Evolutionary conservation across 2,797 vertebrate genomes (phyloP), one percentile per base, ranked within the genome.

Genomic region (Platalea minor): DNA sequence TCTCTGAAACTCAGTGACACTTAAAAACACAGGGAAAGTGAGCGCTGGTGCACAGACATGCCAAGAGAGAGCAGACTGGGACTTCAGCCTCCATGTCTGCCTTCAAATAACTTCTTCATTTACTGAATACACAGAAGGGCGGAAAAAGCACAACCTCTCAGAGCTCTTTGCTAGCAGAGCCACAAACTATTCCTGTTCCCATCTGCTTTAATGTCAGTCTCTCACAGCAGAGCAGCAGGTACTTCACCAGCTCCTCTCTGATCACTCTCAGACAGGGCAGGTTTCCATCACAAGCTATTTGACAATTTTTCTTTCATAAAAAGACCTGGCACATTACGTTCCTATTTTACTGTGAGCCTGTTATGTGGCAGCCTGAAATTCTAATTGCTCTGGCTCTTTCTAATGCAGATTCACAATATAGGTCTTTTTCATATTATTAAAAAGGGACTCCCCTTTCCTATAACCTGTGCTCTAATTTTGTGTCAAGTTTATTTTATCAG

Each of bases 381-480:
- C 82, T 90, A 81, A 87, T 91, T 91, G 83, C 72, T 84, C 87
- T 56, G 86, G 45, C 91, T 87, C 88, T 80, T 85, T 78, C 50
- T 78, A 41, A 61, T 39, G 77, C 16, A 57, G 50, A 75, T 64
- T 83, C 72, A 72, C 74, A 85, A 60, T 57, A 78, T 4, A 67
- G 59, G 26, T 57, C 31, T 78, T 93, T 80, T 87, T 90, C 19
- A 4, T 50, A 3, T 35, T 31, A 54, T 78, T 85, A 75, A 81
- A 69, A 77, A 79, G 68, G 26, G 85, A 24, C 45, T 85, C 37
- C 19, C 56, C 77, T 90, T 72, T 77, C 74, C 81, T 70, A 14
- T 79, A 85, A 67, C 50, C 79, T 17, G 43, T 33, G 39, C 41
- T 87, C 65, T 91, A 39, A 50, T 90, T 72, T 43, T 31, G n/a